A percentile compares a stretch with the other conserved stretches of the same genome.
phyloP scores from a whole-genome alignment of 2,888 invertebrate species.

The Stictocephala bisonia region DNA sequence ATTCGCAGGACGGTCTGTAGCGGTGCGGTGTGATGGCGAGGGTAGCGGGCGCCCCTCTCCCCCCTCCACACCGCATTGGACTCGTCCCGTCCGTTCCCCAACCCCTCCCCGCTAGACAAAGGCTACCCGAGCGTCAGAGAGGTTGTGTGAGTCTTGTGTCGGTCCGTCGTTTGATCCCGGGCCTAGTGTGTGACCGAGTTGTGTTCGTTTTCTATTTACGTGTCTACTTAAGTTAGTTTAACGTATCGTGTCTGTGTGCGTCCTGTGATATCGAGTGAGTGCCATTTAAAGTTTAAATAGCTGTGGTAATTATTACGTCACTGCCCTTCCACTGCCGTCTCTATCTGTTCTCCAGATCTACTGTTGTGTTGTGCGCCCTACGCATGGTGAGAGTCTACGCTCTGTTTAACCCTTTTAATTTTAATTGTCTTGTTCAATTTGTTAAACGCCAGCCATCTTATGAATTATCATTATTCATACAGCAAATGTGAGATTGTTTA shows the following conservation, averaged over 20 bases:
- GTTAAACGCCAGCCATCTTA: too few species aligned
- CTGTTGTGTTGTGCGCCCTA: background rate
- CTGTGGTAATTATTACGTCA: slow-evolving; percentile 27
- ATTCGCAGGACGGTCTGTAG: slow-evolving; percentile 33
- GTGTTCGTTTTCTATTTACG: slow-evolving; percentile 21
- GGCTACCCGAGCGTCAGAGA: slow-evolving; percentile 25
- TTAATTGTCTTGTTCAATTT: too few species aligned
- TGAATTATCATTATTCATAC: too few species aligned
- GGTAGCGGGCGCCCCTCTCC: slow-evolving; percentile 10
- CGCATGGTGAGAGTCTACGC: slow-evolving; percentile 27
- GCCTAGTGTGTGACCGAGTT: slow-evolving; percentile 25
- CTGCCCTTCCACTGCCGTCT: slow-evolving; percentile 39
- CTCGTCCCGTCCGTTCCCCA: slow-evolving; percentile 42
- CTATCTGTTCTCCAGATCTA: slow-evolving; percentile 41
- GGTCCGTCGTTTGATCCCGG: background rate
- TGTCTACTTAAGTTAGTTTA: slow-evolving; percentile 20
- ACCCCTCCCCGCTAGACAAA: slow-evolving; percentile 41
- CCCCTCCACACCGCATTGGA: slow-evolving; percentile 34
- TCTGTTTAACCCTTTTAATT: too few species aligned
- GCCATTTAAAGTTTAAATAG: slow-evolving; percentile 45
- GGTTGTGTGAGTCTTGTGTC: slow-evolving; percentile 15
- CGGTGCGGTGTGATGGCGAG: slow-evolving; percentile 35
- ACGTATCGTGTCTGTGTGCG: slow-evolving; percentile 11
- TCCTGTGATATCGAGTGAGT: background rate
- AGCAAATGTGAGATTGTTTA: too few species aligned